Conservation (phyloP, 2,113 vertebrate genomes). For the Casuarius casuarius region DNA sequence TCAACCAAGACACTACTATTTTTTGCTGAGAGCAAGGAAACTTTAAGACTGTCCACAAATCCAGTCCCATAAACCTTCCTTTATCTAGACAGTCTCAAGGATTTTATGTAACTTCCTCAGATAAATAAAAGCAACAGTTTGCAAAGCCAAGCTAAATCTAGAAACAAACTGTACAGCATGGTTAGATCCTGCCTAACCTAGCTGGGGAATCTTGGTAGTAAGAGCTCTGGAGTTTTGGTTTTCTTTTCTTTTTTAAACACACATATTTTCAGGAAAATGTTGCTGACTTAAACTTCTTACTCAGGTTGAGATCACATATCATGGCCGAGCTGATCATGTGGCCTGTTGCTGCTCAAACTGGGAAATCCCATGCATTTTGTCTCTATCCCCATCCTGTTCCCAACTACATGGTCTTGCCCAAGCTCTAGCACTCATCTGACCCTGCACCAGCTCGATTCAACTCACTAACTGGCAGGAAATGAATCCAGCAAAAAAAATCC, state of each 20-base stretch:
- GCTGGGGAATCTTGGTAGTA: background rate
- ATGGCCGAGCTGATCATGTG: rapidly evolving
- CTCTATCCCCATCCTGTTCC: background rate
- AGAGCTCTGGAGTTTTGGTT: background rate
- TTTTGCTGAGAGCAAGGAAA: background rate
- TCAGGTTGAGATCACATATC: background rate
- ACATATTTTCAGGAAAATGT: background rate
- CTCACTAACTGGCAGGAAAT: background rate
- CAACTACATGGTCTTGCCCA: background rate
- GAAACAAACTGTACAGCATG: background rate
- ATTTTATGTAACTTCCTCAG: background rate
- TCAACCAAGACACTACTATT: background rate
- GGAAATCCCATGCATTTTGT: background rate
- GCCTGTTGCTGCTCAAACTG: background rate
- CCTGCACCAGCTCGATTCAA: background rate
- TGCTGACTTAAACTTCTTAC: background rate
- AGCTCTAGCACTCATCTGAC: background rate
- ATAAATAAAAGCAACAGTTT: background rate
- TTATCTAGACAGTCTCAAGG: background rate
- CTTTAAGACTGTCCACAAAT: background rate
- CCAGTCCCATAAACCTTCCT: background rate
- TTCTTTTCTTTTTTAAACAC: background rate
- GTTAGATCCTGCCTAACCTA: background rate
- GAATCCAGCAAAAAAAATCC: background rate
- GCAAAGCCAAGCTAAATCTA: background rate